Evolutionary conservation across 2,113 vertebrate genomes (phyloP).

Genomic region (Setophaga kirtlandii): DNA sequence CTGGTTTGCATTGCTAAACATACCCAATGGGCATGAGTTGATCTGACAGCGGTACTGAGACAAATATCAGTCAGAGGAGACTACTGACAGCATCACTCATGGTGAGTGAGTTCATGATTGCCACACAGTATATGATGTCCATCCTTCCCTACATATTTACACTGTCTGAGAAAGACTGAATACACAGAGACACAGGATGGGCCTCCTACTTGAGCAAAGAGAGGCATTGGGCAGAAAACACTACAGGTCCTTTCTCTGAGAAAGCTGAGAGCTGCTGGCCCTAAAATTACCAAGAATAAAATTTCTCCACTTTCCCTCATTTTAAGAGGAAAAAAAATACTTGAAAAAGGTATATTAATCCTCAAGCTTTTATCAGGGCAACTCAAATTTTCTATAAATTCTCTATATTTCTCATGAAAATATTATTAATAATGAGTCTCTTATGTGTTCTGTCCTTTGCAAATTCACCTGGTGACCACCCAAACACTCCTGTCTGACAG

Average conservation of each 20-base stretch:
- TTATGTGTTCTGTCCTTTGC: background rate
- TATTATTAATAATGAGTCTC: background rate
- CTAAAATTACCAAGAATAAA: background rate
- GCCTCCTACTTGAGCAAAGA: background rate
- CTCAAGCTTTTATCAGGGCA: background rate
- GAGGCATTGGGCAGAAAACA: background rate
- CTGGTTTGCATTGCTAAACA: background rate
- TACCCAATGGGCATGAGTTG: background rate
- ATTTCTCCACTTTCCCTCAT: background rate
- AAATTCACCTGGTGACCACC: background rate
- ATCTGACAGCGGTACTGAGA: background rate
- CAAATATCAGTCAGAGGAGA: background rate
- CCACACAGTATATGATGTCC: background rate
- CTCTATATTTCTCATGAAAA: background rate
- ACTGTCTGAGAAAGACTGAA: background rate
- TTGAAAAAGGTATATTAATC: background rate
- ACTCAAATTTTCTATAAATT: background rate
- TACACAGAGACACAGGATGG: background rate
- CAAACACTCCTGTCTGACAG: fast-evolving
- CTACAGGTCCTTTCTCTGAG: background rate
- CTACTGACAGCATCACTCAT: background rate
- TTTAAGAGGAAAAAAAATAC: background rate
- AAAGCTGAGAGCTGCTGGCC: background rate
- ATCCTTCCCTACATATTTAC: background rate
- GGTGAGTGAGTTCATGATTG: background rate